These are phyloP conservation scores for Danio albolineatus DNA, from an alignment of 2,797 vertebrate species.

Conservation along the genomic window DNA sequence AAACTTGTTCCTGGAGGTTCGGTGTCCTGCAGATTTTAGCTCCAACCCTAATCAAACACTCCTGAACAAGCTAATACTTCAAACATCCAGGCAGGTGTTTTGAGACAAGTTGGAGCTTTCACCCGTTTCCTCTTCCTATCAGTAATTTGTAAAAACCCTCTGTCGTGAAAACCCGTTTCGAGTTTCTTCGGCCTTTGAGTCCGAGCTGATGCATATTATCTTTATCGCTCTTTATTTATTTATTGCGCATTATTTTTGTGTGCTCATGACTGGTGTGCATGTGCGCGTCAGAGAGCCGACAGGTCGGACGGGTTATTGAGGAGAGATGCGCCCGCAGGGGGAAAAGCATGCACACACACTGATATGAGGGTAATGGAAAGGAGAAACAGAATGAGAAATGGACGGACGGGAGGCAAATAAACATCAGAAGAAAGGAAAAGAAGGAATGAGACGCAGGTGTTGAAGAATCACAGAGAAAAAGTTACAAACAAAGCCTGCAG, in stretches of 20 bases:
- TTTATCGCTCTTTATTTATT: conserved; percentile 22
- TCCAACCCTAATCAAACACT: too few species aligned
- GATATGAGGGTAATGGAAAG: conserved; percentile 29
- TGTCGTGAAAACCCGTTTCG: conserved; percentile 33
- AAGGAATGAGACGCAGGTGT: conserved; percentile 23
- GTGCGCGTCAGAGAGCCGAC: conserved; percentile 63
- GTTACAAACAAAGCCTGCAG: conserved; percentile 15
- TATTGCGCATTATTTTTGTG: conserved; percentile 14
- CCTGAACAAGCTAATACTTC: too few species aligned
- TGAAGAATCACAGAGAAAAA: conserved; percentile 2
- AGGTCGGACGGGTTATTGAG: conserved; percentile 73
- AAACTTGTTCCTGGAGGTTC: too few species aligned
- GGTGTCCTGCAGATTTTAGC: too few species aligned
- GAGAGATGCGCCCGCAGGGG: conserved; percentile 63
- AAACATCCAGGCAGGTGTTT: too few species aligned
- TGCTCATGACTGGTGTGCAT: conserved; percentile 39
- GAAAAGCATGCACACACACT: background rate
- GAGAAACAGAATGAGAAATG: conserved; percentile 39
- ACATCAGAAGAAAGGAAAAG: background rate
- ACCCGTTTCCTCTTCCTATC: background rate
- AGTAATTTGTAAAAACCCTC: background rate
- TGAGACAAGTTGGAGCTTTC: too few species aligned
- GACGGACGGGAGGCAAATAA: background rate
- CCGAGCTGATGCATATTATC: conserved; percentile 41
- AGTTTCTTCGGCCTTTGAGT: conserved; percentile 68